Base-by-base conservation (phyloP, 2,888 invertebrate species). In the Drosophila fungiperda region DNA sequence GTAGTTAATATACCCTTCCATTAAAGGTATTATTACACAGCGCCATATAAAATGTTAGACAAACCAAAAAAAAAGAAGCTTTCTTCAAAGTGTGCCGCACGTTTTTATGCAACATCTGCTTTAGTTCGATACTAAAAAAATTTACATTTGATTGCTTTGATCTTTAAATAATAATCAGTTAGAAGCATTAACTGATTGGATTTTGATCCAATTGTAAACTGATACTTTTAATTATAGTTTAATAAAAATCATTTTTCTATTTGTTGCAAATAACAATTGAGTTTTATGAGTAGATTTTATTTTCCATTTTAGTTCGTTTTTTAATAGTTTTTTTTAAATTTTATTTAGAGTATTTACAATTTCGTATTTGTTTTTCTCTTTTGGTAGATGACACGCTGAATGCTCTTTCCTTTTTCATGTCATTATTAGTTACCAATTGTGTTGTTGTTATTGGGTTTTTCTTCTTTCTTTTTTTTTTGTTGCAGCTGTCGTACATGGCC, bases 1-100 rank as follows among this genome's bases (percentile, higher is more conserved):
- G 80, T 70, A 70, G 38, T 68, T 64, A 57, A 57, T 40, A 73
- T 77, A 77, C 80, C 60, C 77, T 77, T 42, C 59, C 80, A 65
- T 63, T 63, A 78, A 73, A 42, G 45, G 60, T 50, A 68, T 73
- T 57, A 61, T 59, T 48, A 54, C 53, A 40, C 53, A 50, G 23
- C 60, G 40, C 29, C 73, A 70, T 54, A 48, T 40, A 26, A 54
- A 67, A 65, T 50, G 66, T 36, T 59, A 42, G 29, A 11, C 58
- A 45, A 49, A 29, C 29, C 38, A 50, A 33, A 7, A 17, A 23
- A 9, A 33, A 15, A 17, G 6, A 35, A 26, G 3, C 7, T 15
- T 15, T 15, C 45, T 57, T 71, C 65, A 73, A 66, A 66, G 66
- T 40, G 26, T 38, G 72, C 72, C 73, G 62, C 69, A 17, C 6